Percentiles rank a stretch among this genome's conserved stretches.
Evolutionary conservation across 2,797 vertebrate species (phyloP).

Genomic region (Peromyscus attwateri): DNA sequence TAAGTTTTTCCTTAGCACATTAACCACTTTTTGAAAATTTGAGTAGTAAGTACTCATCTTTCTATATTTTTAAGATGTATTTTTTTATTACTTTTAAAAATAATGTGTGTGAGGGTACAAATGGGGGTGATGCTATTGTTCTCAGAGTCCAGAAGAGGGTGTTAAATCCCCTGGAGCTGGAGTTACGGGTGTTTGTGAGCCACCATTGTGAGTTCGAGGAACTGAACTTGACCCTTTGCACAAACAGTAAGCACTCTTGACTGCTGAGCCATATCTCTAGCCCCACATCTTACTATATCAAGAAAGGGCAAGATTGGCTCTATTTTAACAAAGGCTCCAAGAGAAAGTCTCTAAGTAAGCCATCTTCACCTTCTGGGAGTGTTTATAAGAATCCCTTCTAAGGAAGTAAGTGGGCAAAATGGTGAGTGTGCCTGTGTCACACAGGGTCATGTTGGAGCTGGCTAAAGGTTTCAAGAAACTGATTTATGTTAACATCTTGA

Average conservation of each 20-base stretch:
- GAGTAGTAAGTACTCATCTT: not conserved
- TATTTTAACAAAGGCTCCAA: slow-evolving; percentile 6
- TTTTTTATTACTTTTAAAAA: not conserved
- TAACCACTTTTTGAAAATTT: slow-evolving; percentile 12
- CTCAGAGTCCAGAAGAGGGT: not conserved
- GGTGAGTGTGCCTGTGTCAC: not conserved
- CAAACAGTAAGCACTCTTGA: not conserved
- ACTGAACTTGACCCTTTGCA: not conserved
- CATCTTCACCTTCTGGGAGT: slow-evolving; percentile 26
- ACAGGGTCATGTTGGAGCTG: not conserved
- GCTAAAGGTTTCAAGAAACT: slow-evolving; percentile 30
- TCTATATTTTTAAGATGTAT: not conserved
- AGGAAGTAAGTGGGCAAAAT: slow-evolving; percentile 1
- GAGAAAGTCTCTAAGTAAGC: not conserved
- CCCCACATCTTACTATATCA: not conserved
- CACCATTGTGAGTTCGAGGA: not conserved
- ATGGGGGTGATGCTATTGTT: not conserved
- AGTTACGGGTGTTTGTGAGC: not conserved
- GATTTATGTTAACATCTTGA: slow-evolving; percentile 42
- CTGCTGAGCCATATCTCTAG: no score
- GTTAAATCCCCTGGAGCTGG: not conserved
- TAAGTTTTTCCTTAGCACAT: not conserved
- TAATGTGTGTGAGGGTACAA: no score
- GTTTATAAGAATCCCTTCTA: slow-evolving; percentile 46
- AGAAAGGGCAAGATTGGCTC: not conserved